These are phyloP conservation scores for Bombus soroeensis DNA, from an alignment of 1,140 invertebrate genomes.

Conservation along the genomic window DNA sequence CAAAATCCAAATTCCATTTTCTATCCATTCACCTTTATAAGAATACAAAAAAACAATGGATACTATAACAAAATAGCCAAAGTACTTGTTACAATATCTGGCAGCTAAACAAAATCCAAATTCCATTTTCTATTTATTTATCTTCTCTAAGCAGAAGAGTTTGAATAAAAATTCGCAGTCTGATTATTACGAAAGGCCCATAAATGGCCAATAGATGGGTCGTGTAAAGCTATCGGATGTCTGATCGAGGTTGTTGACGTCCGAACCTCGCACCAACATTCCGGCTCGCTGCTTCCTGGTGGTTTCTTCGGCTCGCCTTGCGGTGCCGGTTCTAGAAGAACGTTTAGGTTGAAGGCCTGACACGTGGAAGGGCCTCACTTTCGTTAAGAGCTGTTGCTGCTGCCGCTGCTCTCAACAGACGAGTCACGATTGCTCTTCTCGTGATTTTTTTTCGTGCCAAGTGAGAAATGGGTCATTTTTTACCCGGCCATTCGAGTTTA, in stretches of 20 bases:
- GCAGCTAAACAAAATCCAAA: no score
- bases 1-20: no score
- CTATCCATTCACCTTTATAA: no score
- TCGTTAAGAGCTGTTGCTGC: constrained; percentile 31
- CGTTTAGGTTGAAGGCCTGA: neutral
- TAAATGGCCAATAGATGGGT: constrained; percentile 35
- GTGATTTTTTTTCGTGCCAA: neutral
- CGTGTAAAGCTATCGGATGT: constrained; percentile 31
- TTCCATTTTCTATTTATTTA: no score
- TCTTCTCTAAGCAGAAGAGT: no score
- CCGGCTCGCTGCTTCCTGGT: constrained; percentile 66
- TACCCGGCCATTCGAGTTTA: neutral
- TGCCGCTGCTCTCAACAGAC: neutral
- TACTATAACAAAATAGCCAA: no score
- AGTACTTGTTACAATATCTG: no score
- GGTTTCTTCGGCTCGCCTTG: constrained; percentile 56
- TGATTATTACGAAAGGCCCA: constrained; percentile 27
- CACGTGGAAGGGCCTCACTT: constrained; percentile 36
- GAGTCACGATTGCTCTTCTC: neutral
- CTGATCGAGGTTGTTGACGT: constrained; percentile 75
- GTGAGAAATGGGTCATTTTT: neutral
- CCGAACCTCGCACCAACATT: constrained; percentile 74
- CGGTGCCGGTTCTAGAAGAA: neutral
- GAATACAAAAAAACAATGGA: no score
- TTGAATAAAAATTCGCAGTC: no score